phyloP scores from a whole-genome alignment of 2,888 invertebrate species.

The Bombylius major region DNA sequence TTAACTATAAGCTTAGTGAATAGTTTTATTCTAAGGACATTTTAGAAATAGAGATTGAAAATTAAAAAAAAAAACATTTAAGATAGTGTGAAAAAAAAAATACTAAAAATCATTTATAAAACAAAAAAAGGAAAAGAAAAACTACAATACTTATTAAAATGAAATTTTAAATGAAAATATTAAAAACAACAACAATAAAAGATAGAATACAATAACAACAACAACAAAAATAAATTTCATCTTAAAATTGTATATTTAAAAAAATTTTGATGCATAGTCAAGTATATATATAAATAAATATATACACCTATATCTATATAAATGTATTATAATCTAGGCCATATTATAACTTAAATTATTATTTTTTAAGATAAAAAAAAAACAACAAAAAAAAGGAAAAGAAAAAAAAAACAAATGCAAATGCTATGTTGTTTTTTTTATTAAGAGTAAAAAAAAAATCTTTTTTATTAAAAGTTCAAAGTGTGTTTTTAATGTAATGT shows the following conservation, averaged over 20 bases:
- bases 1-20: too few species aligned
- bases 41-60: too few species aligned
- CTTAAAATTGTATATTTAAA: too few species aligned
- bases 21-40: too few species aligned
- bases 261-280: too few species aligned
- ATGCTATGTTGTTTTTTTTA: neutral
- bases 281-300: too few species aligned
- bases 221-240: neutral
- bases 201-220: neutral
- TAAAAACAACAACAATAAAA: neutral
- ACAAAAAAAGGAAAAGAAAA: neutral
- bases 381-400: neutral
- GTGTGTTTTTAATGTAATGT: conserved; percentile 15
- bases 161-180: conserved; percentile 2
- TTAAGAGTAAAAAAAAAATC: neutral
- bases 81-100: too few species aligned
- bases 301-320: too few species aligned
- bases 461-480: conserved; percentile 15
- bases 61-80: too few species aligned
- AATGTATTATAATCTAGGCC: too few species aligned
- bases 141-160: neutral
- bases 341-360: neutral
- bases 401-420: too few species aligned
- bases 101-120: neutral
- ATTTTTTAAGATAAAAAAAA: neutral